Base-by-base conservation (phyloP, 1,140 invertebrate species). In the Papilio dardanus region DNA sequence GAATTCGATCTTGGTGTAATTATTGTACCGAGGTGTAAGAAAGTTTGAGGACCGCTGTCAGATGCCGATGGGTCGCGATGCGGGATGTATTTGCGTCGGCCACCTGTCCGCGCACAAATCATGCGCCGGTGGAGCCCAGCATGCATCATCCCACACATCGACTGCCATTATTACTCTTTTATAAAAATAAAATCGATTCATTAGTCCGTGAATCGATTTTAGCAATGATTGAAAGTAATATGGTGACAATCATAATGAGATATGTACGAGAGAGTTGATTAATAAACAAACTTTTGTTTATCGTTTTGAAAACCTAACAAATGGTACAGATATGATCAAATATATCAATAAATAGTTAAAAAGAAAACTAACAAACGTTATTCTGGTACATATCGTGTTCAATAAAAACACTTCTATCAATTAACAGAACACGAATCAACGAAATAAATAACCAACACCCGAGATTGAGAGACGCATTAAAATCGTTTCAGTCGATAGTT, bases 41-140 rank as follows among this genome's bases (percentile, higher is more conserved):
- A 88, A 88, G 76, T 92, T 92, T 92, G 88, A 83, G 77, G 54
- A 84, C 5, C 87, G 6, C 71, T 71, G 79, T 31, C 80, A 90
- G 86, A 86, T 88, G 90, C 90, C 89, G 85, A 92, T 92, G 83
- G 87, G 80, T 81, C 77, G 86, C 88, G 85, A 88, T 88, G 81
- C 79, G 79, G 76, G 78, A 68, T 81, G 71, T 91, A 92, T 92
- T 90, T 92, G 81, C 81, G 87, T 76, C 80, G 71, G 37, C 81
- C 90, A 92, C 90, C 90, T 92, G 90, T 80, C 68, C 65, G 14
- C 46, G 21, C 77, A 89, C 87, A 87, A 89, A 91, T 91, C 89
- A 91, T 88, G 42, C 75, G 66, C 37, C 24, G 35, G 67, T 40
- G 67, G 40, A 24, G n/a, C 19, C 65, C 75, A 71, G 71, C 71